Evolutionary conservation across 2,113 vertebrate genomes (phyloP), one percentile per base, ranked within the genome.

Genomic region (Stigmatopora nigra): DNA sequence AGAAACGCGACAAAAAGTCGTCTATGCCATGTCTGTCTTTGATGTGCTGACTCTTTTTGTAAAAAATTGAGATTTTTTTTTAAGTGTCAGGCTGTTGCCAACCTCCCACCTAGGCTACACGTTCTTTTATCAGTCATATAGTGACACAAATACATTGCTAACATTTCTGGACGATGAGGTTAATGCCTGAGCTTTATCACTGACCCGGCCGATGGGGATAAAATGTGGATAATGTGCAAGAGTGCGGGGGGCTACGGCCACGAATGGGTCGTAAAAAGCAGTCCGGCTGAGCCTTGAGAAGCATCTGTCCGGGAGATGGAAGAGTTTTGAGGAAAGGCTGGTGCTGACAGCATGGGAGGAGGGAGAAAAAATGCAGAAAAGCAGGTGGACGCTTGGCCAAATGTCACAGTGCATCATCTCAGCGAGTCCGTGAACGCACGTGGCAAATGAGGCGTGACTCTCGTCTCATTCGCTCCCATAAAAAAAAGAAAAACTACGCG

Each of bases 251-350:
- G 78, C 57, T 58, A 71, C 72, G 64, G 69, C 65, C 64, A 25
- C 80, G 83, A 80, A 86, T 79, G 81, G 81, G 88, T 84, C 75
- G 82, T 75, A 74, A 80, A 80, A 79, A 62, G 63, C 61, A 7
- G 71, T 87, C 86, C 86, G 87, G 82, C 85, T 86, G 84, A 75
- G 82, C 78, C 78, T 58, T 53, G 75, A 82, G 76, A 76, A 78
- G 82, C 84, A 86, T 84, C 81, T 86, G 85, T 78, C 76, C 73
- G 61, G 56, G 64, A 61, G 67, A 65, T 68, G 67, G 65, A 60
- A 52, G 66, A 77, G 65, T 61, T 61, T 41, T 38, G 65, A 45
- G 69, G 67, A 53, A 63, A 57, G 56, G 25, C 22, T 31, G 51
- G 19, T 20, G 68, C 75, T 53, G 71, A 60, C 75, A 66, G 61